Conservation (phyloP, 1,140 invertebrate genomes). For the Ips typographus region DNA sequence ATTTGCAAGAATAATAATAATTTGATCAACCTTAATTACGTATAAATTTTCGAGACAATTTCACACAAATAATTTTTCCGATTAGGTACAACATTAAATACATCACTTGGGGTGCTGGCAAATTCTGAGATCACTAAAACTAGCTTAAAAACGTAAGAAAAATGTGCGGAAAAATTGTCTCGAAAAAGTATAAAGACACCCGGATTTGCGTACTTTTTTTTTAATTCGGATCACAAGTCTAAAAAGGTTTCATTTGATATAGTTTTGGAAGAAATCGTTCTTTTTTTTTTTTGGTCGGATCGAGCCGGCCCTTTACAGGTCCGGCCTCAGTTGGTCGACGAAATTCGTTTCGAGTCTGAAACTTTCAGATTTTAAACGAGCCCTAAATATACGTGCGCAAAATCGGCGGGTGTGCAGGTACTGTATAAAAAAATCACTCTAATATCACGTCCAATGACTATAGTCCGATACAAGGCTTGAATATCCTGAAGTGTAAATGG, state of each 20-base stretch:
- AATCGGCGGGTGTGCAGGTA: conserved; percentile 32
- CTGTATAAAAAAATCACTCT: conserved; percentile 37
- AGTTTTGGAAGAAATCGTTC: conserved; percentile 28
- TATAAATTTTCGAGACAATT: conserved; percentile 12
- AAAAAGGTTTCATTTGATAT: conserved; percentile 34
- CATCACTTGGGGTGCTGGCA: no score
- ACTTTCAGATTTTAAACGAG: conserved; percentile 16
- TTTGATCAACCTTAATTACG: conserved; percentile 31
- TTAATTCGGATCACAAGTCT: conserved; percentile 36
- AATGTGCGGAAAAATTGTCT: conserved; percentile 10
- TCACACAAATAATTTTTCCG: neutral
- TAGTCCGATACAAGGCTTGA: conserved; percentile 31
- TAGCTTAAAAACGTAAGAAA: neutral
- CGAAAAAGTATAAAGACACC: conserved; percentile 19
- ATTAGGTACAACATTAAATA: no score
- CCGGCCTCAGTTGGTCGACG: conserved; percentile 25
- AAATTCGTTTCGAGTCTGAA: conserved; percentile 4
- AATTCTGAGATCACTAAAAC: no score
- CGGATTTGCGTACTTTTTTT: conserved; percentile 13
- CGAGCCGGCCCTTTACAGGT: neutral
- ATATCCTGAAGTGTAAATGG: conserved; percentile 9
- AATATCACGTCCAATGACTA: conserved; percentile 34
- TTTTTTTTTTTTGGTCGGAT: conserved; percentile 28
- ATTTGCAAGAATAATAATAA: conserved; percentile 21
- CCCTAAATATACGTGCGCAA: conserved; percentile 20